Evolutionary conservation across 2,888 invertebrate genomes (phyloP).

Genomic region (Rhimphoctona megacephalus): DNA sequence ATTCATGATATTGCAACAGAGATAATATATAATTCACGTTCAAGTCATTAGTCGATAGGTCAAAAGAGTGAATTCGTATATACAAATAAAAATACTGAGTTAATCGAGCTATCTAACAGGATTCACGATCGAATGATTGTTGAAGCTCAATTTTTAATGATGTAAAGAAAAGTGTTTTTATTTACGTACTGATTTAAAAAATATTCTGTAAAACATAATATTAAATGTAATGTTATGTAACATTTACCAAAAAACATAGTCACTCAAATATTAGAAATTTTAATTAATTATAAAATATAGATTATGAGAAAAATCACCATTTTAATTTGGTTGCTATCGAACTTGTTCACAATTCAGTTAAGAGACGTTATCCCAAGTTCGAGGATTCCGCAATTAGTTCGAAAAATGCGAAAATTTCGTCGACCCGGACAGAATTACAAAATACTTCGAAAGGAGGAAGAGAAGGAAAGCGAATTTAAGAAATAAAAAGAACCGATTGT

Average conservation of each 20-base stretch:
- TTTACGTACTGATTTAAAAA: not conserved
- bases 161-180: not conserved
- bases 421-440: not conserved
- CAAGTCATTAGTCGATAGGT: not conserved
- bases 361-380: not conserved
- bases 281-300: not conserved
- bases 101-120: not conserved
- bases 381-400: not conserved
- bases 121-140: not conserved
- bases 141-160: not conserved
- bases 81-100: not conserved
- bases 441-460: not conserved
- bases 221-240: no score
- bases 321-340: not conserved
- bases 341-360: not conserved
- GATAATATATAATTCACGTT: slow-evolving; percentile 20
- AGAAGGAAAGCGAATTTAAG: not conserved
- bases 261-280: no score
- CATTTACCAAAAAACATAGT: no score
- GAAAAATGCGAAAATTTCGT: not conserved
- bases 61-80: slow-evolving; percentile 2
- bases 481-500: slow-evolving; percentile 3
- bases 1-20: slow-evolving; percentile 24
- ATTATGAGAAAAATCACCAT: not conserved
- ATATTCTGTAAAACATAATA: no score